Evolutionary conservation across 37 sponge, comb jelly and placozoan species (phyloP), one percentile per base, ranked within the genome.

Genomic region (Geodia barretti): DNA sequence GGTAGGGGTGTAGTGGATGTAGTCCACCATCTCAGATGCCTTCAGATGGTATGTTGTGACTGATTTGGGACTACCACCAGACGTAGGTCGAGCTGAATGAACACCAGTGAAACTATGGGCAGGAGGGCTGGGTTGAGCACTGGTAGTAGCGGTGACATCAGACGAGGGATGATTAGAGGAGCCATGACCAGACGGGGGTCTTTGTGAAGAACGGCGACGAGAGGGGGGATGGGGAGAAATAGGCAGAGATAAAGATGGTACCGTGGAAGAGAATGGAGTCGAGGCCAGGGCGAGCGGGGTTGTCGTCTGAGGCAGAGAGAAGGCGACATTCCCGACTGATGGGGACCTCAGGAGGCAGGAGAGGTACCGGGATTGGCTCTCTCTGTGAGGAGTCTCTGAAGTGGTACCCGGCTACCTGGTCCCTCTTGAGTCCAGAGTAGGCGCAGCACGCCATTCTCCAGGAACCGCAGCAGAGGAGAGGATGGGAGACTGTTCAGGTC

Each of bases 401-500:
- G n/a, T n/a, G n/a, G 65, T 88, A 87, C 4, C 95, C 95, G 32
- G 96, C 84, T n/a, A 93, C 77, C 64, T 84, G 77, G 32, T 37
- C 43, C 24, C 88, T 87, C 25, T 66, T 84, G 32, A 89, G 68
- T 31, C 69, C 61, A 38, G 86, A 74, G 77, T 93, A 98, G 75
- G 93, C 81, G n/a, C 33, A 98, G 84, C 5, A 14, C 47, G 58
- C 93, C 83, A 19, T 73, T 30, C 47, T 66, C 37, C 41, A 98
- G 62, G 71, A 98, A 91, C 39, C 68, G 41, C 72, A 91, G 59
- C 9, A 98, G 88, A 17, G 84, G 94, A 74, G 85, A 85, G 67
- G 76, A 34, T 0, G 98, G 98, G 35, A 68, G 42, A 25, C 80
- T 74, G 85, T 98, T 98, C 63, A 98, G 83, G 70, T 98, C 98